Conservation (phyloP, 2,797 vertebrate species). For the Botia kubotai region DNA sequence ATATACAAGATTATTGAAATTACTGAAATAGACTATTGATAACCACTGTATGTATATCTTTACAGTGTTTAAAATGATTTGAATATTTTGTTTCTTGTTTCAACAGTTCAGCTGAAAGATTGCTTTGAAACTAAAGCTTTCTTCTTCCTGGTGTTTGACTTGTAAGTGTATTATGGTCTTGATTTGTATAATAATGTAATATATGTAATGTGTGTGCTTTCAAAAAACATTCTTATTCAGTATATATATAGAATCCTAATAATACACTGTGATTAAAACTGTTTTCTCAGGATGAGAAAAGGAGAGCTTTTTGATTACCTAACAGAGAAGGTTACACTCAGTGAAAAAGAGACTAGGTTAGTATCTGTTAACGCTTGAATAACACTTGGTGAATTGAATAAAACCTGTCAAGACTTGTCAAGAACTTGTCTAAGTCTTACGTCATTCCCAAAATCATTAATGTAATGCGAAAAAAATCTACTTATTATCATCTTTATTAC, state of each 20-base stretch:
- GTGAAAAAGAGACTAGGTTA: conserved; percentile 97
- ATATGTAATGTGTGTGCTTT: neutral
- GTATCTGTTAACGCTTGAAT: conserved; percentile 36
- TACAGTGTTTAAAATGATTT: neutral
- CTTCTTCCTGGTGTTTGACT: conserved; percentile 96
- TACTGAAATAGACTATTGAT: no score
- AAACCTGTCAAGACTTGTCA: neutral
- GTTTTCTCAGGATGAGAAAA: conserved; percentile 87
- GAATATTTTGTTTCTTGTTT: conserved; percentile 56
- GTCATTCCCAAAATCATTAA: no score
- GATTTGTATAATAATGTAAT: no score
- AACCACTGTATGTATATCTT: neutral
- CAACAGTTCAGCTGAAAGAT: conserved; percentile 95
- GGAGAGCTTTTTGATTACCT: conserved; percentile 99
- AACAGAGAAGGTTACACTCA: conserved; percentile 95
- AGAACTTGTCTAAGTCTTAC: no score
- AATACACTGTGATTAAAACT: neutral
- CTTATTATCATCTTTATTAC: no score
- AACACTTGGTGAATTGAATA: neutral
- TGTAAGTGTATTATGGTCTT: conserved; percentile 82
- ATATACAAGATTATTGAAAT: no score
- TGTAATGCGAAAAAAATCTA: no score
- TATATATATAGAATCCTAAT: neutral
- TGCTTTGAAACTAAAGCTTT: conserved; percentile 93
- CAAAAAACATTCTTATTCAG: neutral